Evolutionary conservation across 2,888 invertebrate genomes (phyloP), one percentile per base, ranked within the genome.

Genomic region (Plagiodera versicolora): DNA sequence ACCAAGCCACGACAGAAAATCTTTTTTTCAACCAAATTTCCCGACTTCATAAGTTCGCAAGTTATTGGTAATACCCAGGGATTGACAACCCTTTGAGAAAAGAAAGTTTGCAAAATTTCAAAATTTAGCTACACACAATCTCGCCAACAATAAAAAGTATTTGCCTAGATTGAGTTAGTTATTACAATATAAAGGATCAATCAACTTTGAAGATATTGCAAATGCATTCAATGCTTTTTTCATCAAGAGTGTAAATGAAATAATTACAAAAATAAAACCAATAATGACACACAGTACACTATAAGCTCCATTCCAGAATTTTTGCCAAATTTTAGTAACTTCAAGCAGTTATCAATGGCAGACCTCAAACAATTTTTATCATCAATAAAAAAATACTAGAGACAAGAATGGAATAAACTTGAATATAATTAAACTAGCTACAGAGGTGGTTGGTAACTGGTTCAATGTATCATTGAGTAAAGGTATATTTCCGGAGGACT

Each of bases 151-250:
- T n/a, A n/a, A n/a, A n/a, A n/a, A n/a, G n/a, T n/a, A n/a, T n/a
- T n/a, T n/a, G n/a, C n/a, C n/a, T n/a, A n/a, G n/a, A n/a, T n/a
- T n/a, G n/a, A n/a, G n/a, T n/a, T n/a, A n/a, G n/a, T n/a, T n/a
- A n/a, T n/a, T n/a, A n/a, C n/a, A n/a, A n/a, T n/a, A n/a, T n/a
- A n/a, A n/a, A n/a, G n/a, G n/a, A n/a, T n/a, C n/a, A n/a, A n/a
- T n/a, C n/a, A n/a, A n/a, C n/a, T n/a, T n/a, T 30, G 11, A 18
- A 19, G 14, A 48, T 58, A 39, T 32, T 58, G 45, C 45, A 14
- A 2, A 45, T 1, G 45, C 45, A 16, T 5, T 45, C 45, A 45
- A 45, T 17, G 14, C 45, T n/a, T 45, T n/a, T 17, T 45, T 45
- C 14, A 45, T 45, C 45, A 45, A 2, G 45, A 45, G 45, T 45